phyloP scores from a whole-genome alignment of 2,797 vertebrate genomes.

The Acestrorhynchus altus region DNA sequence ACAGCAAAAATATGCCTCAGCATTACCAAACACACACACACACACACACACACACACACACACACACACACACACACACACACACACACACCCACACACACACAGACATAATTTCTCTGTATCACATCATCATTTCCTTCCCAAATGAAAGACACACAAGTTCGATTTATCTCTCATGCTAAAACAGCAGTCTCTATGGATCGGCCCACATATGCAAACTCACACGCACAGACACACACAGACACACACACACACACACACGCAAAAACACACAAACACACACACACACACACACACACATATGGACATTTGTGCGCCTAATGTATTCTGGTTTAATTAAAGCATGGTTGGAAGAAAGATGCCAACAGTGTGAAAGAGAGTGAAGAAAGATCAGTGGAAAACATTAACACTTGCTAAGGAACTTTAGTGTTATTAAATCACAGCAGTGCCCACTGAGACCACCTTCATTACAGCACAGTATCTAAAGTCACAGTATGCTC shows the following conservation, averaged over 20 bases:
- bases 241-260: constrained; percentile 1
- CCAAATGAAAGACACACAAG: constrained; percentile 17
- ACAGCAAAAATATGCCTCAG: constrained; percentile 31
- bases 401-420: constrained; percentile 30
- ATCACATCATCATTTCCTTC: constrained; percentile 13
- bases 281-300: constrained; percentile 4
- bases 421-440: constrained; percentile 13
- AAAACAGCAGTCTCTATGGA: constrained; percentile 3
- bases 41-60: neutral
- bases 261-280: constrained; percentile 6
- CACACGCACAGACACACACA: neutral
- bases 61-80: neutral
- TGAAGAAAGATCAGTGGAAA: constrained; percentile 38
- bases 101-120: constrained; percentile 8
- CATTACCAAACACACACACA: constrained; percentile 3
- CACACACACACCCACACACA: neutral
- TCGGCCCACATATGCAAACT: neutral
- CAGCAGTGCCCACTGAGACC: neutral
- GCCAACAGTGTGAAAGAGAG: constrained; percentile 36
- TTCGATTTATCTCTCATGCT: neutral
- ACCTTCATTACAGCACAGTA: neutral
- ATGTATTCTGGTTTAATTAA: constrained; percentile 51
- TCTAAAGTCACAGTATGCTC: neutral
- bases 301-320: constrained; percentile 18
- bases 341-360: constrained; percentile 15